Conservation (phyloP, 2,888 invertebrate genomes). For the Drosophila subquinaria region DNA sequence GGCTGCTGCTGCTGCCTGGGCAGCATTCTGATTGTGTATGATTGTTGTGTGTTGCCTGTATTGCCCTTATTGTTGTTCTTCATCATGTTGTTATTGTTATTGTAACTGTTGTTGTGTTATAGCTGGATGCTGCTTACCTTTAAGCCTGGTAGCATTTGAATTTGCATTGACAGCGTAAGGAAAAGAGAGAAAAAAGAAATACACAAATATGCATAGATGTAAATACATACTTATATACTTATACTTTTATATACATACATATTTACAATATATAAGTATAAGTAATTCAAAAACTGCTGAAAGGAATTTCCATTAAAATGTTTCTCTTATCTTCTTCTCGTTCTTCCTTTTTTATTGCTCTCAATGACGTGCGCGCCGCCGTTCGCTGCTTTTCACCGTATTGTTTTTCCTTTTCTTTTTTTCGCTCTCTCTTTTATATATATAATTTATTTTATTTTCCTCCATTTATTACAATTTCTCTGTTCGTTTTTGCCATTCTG, state of each 20-base stretch:
- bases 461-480: slow-evolving; percentile 30
- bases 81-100: slow-evolving; percentile 23
- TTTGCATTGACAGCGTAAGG: slow-evolving; percentile 70
- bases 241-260: slow-evolving; percentile 39
- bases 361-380: slow-evolving; percentile 64
- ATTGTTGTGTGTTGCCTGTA: slow-evolving; percentile 39
- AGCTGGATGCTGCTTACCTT: slow-evolving; percentile 57
- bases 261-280: slow-evolving; percentile 55
- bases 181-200: slow-evolving; percentile 44
- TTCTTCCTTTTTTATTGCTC: slow-evolving; percentile 72
- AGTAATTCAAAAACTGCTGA: slow-evolving; percentile 77
- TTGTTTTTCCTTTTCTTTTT: slow-evolving; percentile 53
- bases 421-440: slow-evolving; percentile 15
- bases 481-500: slow-evolving; percentile 35
- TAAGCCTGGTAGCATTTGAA: slow-evolving; percentile 74
- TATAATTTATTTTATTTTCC: slow-evolving; percentile 19
- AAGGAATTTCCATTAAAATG: slow-evolving; percentile 80
- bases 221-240: slow-evolving; percentile 18
- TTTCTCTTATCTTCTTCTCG: slow-evolving; percentile 80
- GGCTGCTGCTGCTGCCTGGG: slow-evolving; percentile 29
- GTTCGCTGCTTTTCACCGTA: slow-evolving; percentile 69
- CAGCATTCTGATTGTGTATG: slow-evolving; percentile 58
- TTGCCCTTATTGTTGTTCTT: slow-evolving; percentile 38
- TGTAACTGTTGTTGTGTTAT: slow-evolving; percentile 37
- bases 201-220: slow-evolving; percentile 49